These are phyloP conservation scores for Spilarctia lutea DNA, from an alignment of 2,888 invertebrate species.

Conservation along the genomic window DNA sequence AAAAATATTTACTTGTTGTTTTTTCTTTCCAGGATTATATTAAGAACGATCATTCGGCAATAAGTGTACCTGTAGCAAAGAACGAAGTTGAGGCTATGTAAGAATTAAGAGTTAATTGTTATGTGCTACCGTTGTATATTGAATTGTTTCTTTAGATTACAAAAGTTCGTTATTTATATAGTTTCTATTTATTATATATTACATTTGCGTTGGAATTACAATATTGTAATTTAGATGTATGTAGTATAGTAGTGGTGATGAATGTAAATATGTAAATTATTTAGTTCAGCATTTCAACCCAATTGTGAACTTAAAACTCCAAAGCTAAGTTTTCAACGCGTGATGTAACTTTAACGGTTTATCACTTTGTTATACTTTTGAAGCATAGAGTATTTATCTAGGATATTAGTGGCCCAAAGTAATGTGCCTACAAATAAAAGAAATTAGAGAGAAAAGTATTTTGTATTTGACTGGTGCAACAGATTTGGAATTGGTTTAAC, in stretches of 20 bases:
- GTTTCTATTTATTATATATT: conserved; percentile 24
- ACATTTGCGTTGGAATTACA: conserved; percentile 30
- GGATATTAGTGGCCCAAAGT: conserved; percentile 25
- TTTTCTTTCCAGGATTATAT: conserved; percentile 71
- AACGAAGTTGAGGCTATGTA: conserved; percentile 76
- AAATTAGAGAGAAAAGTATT: conserved; percentile 10
- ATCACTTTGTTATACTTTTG: conserved; percentile 10
- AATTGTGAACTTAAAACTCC: conserved; percentile 5
- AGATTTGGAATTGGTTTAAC: conserved; percentile 2
- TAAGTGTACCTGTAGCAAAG: conserved; percentile 61
- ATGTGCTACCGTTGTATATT: conserved; percentile 11
- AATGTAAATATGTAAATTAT: conserved; percentile 26
- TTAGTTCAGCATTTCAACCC: conserved; percentile 9
- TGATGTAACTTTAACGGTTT: conserved; percentile 8
- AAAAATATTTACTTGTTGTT: no score
- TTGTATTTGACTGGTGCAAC: conserved; percentile 13
- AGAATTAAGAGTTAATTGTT: conserved; percentile 30
- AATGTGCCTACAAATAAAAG: conserved; percentile 19
- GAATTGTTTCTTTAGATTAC: conserved; percentile 26
- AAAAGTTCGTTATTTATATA: conserved; percentile 19
- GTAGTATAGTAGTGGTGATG: conserved; percentile 28
- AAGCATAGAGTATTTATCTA: conserved; percentile 13
- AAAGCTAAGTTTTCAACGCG: conserved; percentile 9
- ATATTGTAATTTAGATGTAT: conserved; percentile 25
- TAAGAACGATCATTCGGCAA: conserved; percentile 62